Evolutionary conservation across 2,113 vertebrate genomes (phyloP).

Genomic region (Chamaetylas fuelleborni): DNA sequence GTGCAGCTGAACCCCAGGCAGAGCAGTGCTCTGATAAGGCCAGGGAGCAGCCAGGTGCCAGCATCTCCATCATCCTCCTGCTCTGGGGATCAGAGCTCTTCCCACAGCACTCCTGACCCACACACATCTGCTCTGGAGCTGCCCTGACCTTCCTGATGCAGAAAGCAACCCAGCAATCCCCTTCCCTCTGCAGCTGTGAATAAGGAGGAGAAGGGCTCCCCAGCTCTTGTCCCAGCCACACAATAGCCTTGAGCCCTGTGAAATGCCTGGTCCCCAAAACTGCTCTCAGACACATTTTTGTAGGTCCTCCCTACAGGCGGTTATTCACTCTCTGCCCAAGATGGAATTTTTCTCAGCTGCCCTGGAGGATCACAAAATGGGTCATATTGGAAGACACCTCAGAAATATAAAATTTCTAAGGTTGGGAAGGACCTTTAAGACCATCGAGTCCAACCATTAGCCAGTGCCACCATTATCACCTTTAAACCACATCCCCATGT

Average conservation of each 20-base stretch:
- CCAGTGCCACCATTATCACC: not conserved
- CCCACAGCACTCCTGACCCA: not conserved
- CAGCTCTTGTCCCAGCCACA: not conserved
- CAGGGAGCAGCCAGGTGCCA: not conserved
- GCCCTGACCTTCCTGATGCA: not conserved
- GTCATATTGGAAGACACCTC: rapidly evolving
- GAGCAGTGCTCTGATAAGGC: not conserved
- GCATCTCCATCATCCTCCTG: rapidly evolving
- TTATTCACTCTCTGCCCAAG: not conserved
- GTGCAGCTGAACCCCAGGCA: rapidly evolving
- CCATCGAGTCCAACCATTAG: not conserved
- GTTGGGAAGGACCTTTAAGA: not conserved
- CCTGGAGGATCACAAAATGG: not conserved
- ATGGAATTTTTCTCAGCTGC: not conserved
- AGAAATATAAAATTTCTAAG: not conserved
- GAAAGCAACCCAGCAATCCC: not conserved
- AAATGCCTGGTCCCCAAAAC: not conserved
- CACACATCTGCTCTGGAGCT: not conserved
- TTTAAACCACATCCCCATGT: not conserved
- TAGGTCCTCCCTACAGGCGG: not conserved
- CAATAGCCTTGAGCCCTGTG: not conserved
- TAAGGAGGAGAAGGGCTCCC: not conserved
- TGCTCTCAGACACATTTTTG: not conserved
- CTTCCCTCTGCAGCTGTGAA: not conserved
- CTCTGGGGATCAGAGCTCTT: not conserved